phyloP scores from a whole-genome alignment of 2,797 vertebrate species.

The Loriculus beryllinus region DNA sequence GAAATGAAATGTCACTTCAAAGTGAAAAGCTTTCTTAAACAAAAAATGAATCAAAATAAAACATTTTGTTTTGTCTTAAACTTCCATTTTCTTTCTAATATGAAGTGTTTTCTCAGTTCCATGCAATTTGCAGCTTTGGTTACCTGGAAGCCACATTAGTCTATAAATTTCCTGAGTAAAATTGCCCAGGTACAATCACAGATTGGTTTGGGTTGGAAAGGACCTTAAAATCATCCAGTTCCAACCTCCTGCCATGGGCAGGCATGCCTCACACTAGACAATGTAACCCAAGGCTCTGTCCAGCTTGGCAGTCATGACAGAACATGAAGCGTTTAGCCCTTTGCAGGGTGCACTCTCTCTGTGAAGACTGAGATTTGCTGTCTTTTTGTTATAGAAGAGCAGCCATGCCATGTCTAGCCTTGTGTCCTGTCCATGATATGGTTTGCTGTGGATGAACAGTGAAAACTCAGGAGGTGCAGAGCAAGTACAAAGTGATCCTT shows the following conservation, averaged over 20 bases:
- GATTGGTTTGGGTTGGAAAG: not conserved
- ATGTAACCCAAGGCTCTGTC: not conserved
- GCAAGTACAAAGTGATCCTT: not conserved
- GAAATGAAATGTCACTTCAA: not conserved
- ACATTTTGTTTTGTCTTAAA: not conserved
- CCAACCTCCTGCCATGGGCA: not conserved
- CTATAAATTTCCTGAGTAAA: not conserved
- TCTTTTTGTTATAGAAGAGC: not conserved
- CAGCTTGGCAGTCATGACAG: not conserved
- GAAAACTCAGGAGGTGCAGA: not conserved
- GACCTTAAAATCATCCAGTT: not conserved
- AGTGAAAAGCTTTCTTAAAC: not conserved
- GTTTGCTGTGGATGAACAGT: not conserved
- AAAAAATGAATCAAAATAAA: not conserved
- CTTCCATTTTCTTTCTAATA: not conserved
- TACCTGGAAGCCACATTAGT: not conserved
- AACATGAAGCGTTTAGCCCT: not conserved
- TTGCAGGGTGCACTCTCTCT: not conserved
- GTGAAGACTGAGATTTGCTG: not conserved
- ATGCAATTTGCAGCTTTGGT: not conserved
- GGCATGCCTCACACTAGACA: not conserved
- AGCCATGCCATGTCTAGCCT: not conserved
- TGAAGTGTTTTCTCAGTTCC: not conserved
- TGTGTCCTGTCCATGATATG: accelerated
- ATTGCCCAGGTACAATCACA: not conserved